Evolutionary conservation across 2,113 vertebrate species (phyloP), one percentile per base, ranked within the genome.

Genomic region (Actinemys pallida): DNA sequence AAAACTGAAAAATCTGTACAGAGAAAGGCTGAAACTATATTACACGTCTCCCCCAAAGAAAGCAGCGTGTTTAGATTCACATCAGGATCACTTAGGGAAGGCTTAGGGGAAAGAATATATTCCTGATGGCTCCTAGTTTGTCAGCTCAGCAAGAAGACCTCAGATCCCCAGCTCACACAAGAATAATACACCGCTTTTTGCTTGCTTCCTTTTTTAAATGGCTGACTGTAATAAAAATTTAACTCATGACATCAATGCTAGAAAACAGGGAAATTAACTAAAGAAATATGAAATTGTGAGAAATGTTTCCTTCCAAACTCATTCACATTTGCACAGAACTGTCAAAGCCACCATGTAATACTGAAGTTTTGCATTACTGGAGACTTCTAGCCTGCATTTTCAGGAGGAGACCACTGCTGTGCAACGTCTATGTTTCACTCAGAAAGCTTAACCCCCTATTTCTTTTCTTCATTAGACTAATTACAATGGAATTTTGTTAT

Each of bases 11-110:
- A 91, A 86, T 62, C 92, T 97, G 93, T 96, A 95, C 88, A 96
- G 88, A 87, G 47, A 52, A 19, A 81, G 90, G 87, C 78, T n/a
- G 88, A 84, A 88, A 35, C 79, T 91, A 62, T 75, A 25, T 81
- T 81, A 95, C 92, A 91, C 49, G 62, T 42, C 76, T 83, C 83
- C 94, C 89, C 72, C 94, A 92, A 84, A 82, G 94, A 85, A 76
- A 96, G 95, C 94, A 90, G 95, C 87, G 94, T 89, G 8, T 93
- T 92, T 93, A 94, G 92, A 96, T 94, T 97, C 94, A 95, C 91
- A 90, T 49, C 88, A 92, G 92, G 92, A 92, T 88, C 93, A 91
- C 93, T 95, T 87, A 91, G 93, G 96, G 96, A 91, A 94, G 96
- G 92, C 78, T 89, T 5, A 0, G 90, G 62, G 89, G 88, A 35